Evolutionary conservation across 2,888 invertebrate genomes (phyloP).

Genomic region (Cecidostiba fungosa): DNA sequence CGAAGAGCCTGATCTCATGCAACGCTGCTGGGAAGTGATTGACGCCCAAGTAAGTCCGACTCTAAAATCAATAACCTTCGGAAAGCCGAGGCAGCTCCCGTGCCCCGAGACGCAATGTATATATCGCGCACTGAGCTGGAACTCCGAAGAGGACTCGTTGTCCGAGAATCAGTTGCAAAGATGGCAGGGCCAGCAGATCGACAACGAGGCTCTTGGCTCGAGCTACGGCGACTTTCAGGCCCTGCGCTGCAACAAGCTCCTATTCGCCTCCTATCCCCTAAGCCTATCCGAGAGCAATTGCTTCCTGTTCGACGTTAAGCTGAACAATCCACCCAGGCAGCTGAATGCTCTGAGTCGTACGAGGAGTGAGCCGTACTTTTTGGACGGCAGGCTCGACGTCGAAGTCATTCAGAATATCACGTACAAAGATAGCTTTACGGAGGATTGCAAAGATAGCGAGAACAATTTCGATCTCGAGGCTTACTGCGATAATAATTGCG

Average conservation of each 20-base stretch:
- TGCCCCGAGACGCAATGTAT: constrained; percentile 63
- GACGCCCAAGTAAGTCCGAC: constrained; percentile 92
- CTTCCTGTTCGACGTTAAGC: constrained; percentile 67
- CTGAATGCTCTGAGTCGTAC: constrained; percentile 72
- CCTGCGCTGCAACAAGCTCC: constrained; percentile 64
- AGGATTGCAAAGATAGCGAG: constrained; percentile 70
- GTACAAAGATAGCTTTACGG: constrained; percentile 73
- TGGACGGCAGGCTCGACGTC: constrained; percentile 71
- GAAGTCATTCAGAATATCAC: constrained; percentile 76
- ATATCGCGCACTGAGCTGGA: constrained; percentile 69
- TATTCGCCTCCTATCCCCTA: constrained; percentile 67
- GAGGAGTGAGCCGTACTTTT: constrained; percentile 74
- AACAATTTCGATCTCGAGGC: constrained; percentile 64
- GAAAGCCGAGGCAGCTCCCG: constrained; percentile 5
- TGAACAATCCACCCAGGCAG: constrained; percentile 63
- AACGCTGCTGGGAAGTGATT: constrained; percentile 98
- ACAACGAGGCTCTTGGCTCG: constrained; percentile 65
- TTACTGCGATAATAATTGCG: constrained; percentile 58
- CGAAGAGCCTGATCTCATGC: constrained; percentile 98
- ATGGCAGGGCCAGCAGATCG: constrained; percentile 68
- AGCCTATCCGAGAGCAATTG: constrained; percentile 70
- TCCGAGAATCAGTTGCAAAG: constrained; percentile 66
- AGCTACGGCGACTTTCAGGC: constrained; percentile 63
- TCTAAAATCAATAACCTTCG: constrained; percentile 56
- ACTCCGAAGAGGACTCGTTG: constrained; percentile 63